Conservation (phyloP, 2,888 invertebrate species). For the Idaea straminata region DNA sequence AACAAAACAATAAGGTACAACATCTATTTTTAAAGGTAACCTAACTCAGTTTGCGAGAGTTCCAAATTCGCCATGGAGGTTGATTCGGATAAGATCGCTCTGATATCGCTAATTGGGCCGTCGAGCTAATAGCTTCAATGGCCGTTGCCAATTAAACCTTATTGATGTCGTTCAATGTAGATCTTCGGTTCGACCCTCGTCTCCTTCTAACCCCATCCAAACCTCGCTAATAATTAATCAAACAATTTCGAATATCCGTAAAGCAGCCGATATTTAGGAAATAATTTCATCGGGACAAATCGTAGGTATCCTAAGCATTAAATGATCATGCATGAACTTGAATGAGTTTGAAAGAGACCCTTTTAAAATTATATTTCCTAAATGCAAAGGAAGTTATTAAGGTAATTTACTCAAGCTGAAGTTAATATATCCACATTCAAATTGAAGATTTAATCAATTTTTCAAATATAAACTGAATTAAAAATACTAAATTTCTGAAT, state of each 20-base stretch:
- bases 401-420: too few species aligned
- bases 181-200: slow-evolving; percentile 70
- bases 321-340: too few species aligned
- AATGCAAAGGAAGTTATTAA: too few species aligned
- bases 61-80: slow-evolving; percentile 11
- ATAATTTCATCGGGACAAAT: slow-evolving; percentile 36
- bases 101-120: slow-evolving; percentile 68
- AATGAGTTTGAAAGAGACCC: too few species aligned
- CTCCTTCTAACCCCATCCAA: slow-evolving; percentile 70
- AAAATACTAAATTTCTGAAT: too few species aligned
- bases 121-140: slow-evolving; percentile 66
- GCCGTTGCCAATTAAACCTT: slow-evolving; percentile 72
- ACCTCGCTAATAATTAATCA: slow-evolving; percentile 75
- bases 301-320: slow-evolving; percentile 2
- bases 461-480: too few species aligned
- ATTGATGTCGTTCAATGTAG: slow-evolving; percentile 70
- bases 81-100: slow-evolving; percentile 34
- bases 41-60: slow-evolving; percentile 28
- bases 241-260: slow-evolving; percentile 66
- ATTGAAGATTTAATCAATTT: too few species aligned
- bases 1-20: neutral
- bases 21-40: neutral
- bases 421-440: too few species aligned
- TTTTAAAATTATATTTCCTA: too few species aligned
- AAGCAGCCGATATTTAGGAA: slow-evolving; percentile 53